Conservation (phyloP, 2,797 vertebrate species). For the Pangasius larnaudii region DNA sequence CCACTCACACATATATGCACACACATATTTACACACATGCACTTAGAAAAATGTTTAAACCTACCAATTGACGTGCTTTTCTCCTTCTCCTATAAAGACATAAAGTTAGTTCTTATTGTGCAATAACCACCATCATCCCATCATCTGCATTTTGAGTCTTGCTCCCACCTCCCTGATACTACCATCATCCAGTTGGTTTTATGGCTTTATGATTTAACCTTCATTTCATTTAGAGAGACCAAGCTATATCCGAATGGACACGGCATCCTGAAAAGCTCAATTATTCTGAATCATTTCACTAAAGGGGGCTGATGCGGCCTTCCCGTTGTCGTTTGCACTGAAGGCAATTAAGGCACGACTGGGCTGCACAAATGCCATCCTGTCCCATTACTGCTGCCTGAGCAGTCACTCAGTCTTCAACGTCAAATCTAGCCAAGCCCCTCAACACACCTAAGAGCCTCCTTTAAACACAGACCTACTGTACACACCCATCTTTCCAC, state of each 20-base stretch:
- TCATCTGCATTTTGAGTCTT: slow-evolving; percentile 37
- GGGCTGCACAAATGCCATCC: slow-evolving; percentile 69
- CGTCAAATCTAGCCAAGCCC: slow-evolving; percentile 59
- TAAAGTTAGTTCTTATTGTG: slow-evolving; percentile 29
- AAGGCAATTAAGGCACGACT: slow-evolving; percentile 68
- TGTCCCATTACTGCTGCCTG: slow-evolving; percentile 66
- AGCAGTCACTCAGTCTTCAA: slow-evolving; percentile 59
- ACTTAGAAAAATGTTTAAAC: slow-evolving; percentile 7
- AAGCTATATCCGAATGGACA: slow-evolving; percentile 41
- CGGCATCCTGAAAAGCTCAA: slow-evolving; percentile 68
- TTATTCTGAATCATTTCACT: slow-evolving; percentile 85
- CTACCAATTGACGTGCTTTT: neutral
- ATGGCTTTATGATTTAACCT: slow-evolving; percentile 68
- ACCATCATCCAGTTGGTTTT: slow-evolving; percentile 62
- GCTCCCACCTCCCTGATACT: slow-evolving; percentile 42
- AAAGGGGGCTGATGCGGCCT: slow-evolving; percentile 72
- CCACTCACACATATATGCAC: neutral
- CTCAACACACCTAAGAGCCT: slow-evolving; percentile 47
- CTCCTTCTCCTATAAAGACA: slow-evolving; percentile 35
- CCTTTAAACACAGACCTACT: slow-evolving; percentile 21
- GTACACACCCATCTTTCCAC: slow-evolving; percentile 32
- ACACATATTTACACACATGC: slow-evolving; percentile 17
- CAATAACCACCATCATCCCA: slow-evolving; percentile 48
- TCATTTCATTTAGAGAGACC: slow-evolving; percentile 59
- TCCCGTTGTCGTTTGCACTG: slow-evolving; percentile 61